Percentiles rank a stretch among this genome's conserved stretches.
Conservation (phyloP, 2,888 invertebrate species). For the Pristionchus japonicus region DNA sequence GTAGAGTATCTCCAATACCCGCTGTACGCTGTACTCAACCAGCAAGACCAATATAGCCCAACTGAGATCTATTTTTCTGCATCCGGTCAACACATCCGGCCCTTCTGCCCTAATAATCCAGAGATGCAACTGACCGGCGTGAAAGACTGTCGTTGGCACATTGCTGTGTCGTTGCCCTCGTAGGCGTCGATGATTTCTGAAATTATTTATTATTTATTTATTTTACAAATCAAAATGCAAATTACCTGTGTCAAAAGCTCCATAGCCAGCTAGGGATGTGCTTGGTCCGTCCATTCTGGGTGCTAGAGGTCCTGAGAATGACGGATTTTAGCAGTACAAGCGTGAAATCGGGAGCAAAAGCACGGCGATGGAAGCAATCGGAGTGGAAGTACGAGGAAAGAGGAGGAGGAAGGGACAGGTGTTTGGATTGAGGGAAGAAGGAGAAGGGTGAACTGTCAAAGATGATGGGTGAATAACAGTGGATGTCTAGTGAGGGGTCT, state of each 20-base stretch:
- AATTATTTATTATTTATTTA: neutral
- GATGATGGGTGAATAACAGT: neutral
- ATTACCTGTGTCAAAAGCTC: neutral
- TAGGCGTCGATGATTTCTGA: constrained; percentile 6
- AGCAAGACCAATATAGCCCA: no score
- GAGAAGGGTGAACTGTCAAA: neutral
- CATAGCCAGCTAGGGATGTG: neutral
- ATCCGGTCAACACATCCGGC: no score
- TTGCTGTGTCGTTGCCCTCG: neutral
- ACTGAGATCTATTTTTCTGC: no score
- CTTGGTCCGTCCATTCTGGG: neutral
- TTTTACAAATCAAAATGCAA: neutral
- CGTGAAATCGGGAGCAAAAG: neutral
- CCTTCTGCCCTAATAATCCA: no score
- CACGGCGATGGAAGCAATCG: neutral
- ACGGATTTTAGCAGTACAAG: neutral
- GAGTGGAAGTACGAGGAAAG: neutral
- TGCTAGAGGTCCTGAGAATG: neutral
- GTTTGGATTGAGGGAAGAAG: neutral
- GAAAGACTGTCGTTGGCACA: neutral
- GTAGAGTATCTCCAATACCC: no score
- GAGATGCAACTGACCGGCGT: no score
- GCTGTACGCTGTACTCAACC: no score
- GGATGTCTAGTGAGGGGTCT: neutral
- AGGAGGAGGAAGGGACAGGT: neutral